A percentile compares a stretch with the other conserved stretches of the same genome.
Evolutionary conservation across 2,888 invertebrate genomes (phyloP).

Genomic region (Ophraella communa): DNA sequence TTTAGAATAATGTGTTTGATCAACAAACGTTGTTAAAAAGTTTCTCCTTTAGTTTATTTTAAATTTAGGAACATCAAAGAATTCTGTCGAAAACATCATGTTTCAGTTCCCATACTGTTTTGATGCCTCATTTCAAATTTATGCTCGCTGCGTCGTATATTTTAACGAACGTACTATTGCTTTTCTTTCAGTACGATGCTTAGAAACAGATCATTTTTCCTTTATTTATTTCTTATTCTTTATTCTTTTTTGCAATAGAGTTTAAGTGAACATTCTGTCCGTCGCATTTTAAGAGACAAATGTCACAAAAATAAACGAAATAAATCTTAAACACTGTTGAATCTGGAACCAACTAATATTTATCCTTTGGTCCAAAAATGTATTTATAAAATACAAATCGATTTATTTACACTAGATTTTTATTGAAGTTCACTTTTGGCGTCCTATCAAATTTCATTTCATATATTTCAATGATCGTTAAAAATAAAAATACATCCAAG

Average conservation of each 20-base stretch:
- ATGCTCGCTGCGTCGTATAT: not conserved
- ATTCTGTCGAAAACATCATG: not conserved
- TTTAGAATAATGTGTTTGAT: not conserved
- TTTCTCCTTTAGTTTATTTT: not conserved
- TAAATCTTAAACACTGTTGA: not conserved
- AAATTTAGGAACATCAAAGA: not conserved
- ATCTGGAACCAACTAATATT: conserved; percentile 1
- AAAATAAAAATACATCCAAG: conserved; percentile 19
- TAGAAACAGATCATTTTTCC: not conserved
- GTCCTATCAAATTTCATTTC: conserved; percentile 16
- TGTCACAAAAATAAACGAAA: not conserved
- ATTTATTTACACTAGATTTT: conserved; percentile 17
- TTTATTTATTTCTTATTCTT: not conserved
- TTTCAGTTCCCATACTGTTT: not conserved
- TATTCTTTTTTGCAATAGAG: too few relatives aligned
- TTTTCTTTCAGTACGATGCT: not conserved
- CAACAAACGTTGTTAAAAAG: not conserved
- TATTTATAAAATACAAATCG: conserved; percentile 13
- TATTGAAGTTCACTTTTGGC: conserved; percentile 19
- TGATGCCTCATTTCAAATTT: not conserved
- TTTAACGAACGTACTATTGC: not conserved
- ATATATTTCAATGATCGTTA: conserved; percentile 14
- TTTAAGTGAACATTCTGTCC: too few relatives aligned
- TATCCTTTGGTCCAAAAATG: not conserved
- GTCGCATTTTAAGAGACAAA: not conserved